Evolutionary conservation across 2,888 invertebrate species (phyloP), one percentile per base, ranked within the genome.

Genomic region (Drosophila cracens): DNA sequence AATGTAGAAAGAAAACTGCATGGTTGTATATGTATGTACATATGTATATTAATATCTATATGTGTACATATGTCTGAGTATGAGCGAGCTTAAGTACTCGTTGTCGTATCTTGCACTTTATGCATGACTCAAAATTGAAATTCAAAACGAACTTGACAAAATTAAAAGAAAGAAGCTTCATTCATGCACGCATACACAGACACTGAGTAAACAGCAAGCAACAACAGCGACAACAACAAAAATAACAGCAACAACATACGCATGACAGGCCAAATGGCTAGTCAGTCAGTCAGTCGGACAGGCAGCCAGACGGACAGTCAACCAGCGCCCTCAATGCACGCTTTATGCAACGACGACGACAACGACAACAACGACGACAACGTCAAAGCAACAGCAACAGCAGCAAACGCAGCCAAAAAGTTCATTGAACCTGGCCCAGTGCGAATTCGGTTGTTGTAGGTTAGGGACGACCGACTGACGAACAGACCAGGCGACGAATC

Each of bases 161-260:
- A 87, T 87, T 90, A 87, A 90, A 87, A 87, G 87, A 87, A 87
- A 87, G 90, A 87, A 87, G 90, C 90, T 90, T 90, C 90, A 87
- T 87, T 87, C 90, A 87, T 87, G 77, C 89, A 86, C 89, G 77
- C 90, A 76, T 68, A 83, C 79, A 87, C 73, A 83, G 76, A 74
- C 77, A 69, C 57, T 74, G 65, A 54, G 72, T 57, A 82, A 70
- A 76, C 78, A 74, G 67, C 57, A 51, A 54, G 61, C 61, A 56
- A 59, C 46, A 71, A 29, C 52, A 66, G 49, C 53, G 66, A 59
- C 66, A 74, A 49, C 74, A 65, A 58, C 51, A 75, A 18, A 64
- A 60, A 16, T 54, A 65, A 48, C 70, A 74, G 62, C 76, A 81
- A 31, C 75, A 68, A 84, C 76, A 89, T 77, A 89, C 85, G 85